Evolutionary conservation across 2,113 vertebrate genomes (phyloP).

Genomic region (Hemiprocne comata): DNA sequence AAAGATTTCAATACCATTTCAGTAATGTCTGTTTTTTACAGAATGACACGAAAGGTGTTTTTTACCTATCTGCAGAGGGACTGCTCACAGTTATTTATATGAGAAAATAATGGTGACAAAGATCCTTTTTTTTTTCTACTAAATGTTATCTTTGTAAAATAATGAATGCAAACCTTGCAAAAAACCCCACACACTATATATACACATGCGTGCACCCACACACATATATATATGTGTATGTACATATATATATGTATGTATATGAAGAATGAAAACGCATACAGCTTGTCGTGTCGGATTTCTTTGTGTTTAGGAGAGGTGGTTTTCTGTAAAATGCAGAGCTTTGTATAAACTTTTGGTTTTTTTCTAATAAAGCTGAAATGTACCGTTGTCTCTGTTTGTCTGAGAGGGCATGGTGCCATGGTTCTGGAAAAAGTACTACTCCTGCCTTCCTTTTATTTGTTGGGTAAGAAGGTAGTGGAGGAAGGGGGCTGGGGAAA

Average conservation of each 20-base stretch:
- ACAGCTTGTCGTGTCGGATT: constrained; percentile 27
- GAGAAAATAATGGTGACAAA: constrained; percentile 65
- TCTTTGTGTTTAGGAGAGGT: constrained; percentile 40
- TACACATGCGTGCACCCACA: background rate
- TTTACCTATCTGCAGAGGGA: constrained; percentile 62
- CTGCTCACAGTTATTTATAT: constrained; percentile 70
- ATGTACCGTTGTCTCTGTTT: constrained; percentile 10
- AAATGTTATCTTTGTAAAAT: constrained; percentile 75
- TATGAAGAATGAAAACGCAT: constrained; percentile 29
- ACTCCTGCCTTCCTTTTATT: background rate
- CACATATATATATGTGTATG: constrained; percentile 33
- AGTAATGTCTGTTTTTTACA: constrained; percentile 73
- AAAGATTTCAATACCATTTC: constrained; percentile 57
- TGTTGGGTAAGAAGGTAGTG: background rate
- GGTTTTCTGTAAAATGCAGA: constrained; percentile 60
- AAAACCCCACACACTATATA: constrained; percentile 27
- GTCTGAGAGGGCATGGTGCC: background rate
- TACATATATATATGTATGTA: constrained; percentile 46
- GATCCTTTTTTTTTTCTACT: constrained; percentile 67
- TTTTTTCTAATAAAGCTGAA: constrained; percentile 74
- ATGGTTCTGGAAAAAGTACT: background rate
- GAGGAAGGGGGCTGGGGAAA: background rate
- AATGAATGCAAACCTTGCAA: constrained; percentile 67
- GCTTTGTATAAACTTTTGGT: constrained; percentile 66
- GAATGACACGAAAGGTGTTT: constrained; percentile 67